Base-by-base conservation (phyloP, 1,140 invertebrate species). In the Euborellia annulipes region DNA sequence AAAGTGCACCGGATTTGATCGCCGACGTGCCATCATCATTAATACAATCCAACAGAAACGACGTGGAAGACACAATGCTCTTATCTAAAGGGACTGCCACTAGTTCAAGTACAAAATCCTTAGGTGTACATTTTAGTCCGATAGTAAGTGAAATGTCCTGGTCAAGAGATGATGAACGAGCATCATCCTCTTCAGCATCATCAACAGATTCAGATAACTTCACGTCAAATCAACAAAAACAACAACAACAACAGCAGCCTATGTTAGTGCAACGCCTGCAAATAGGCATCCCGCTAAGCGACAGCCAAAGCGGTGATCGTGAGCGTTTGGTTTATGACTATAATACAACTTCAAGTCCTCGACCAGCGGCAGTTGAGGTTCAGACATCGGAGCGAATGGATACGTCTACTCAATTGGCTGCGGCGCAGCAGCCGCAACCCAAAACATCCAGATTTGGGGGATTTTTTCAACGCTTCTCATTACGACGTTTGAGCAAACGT, bases 81-180 rank as follows among this genome's bases (percentile, higher is more conserved):
- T 23, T 51, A 8, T 4, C 23, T 11, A 27, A 27, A 27, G 23
- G 23, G 11, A 27, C 23, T 27, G n/a, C n/a, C n/a, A 27, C 23
- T 6, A 27, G 23, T 27, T 4, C 11, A 27, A 27, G 23, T 11
- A 27, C 23, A 4, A 27, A 27, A 27, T 27, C 23, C 11, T 11
- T 27, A 6, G 71, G 71, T 23, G 75, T 77, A 1, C 73, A 74
- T 47, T 82, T 82, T 52, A 78, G 75, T 54, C 78, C 78, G 1
- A 71, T 81, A 23, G 78, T 82, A 2, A 72, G 75, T 14, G 76
- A 81, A 58, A 77, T 81, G 23, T 79, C 74, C 54, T 81, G 78
- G 76, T 4, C 23, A 27, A 27, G 23, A 27, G 23, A 27, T 27
- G 65, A 70, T 42, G 75, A 78, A 48, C 54, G 59, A 40, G 51